These are phyloP conservation scores for Otus scops DNA, from an alignment of 2,797 vertebrate species.

Conservation along the genomic window DNA sequence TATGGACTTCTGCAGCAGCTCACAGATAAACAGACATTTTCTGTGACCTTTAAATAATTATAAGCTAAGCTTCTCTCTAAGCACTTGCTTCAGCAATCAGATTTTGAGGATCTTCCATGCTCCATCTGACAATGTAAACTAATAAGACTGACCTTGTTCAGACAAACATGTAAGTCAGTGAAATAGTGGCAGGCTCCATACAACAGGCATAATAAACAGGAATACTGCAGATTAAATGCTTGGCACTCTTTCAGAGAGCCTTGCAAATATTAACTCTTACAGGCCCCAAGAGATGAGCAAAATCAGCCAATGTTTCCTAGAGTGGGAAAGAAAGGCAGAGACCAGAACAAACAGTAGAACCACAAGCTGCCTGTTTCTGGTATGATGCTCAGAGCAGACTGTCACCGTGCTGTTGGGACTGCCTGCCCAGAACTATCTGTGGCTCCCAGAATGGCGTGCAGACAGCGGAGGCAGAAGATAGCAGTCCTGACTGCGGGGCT, in stretches of 20 bases:
- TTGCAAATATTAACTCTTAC: constrained; percentile 45
- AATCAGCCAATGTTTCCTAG: background rate
- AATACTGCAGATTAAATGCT: constrained; percentile 52
- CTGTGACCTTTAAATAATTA: constrained; percentile 49
- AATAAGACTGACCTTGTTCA: constrained; percentile 45
- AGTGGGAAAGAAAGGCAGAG: background rate
- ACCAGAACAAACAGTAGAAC: background rate
- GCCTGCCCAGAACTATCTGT: background rate
- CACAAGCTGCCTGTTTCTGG: background rate
- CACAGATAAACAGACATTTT: constrained; percentile 27
- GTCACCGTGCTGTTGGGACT: background rate
- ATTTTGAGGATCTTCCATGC: constrained; percentile 19
- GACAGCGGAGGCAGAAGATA: background rate
- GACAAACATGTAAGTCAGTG: background rate
- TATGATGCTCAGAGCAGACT: background rate
- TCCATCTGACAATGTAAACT: constrained; percentile 29
- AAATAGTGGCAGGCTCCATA: background rate
- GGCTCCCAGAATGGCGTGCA: background rate
- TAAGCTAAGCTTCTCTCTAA: background rate
- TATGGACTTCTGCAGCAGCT: constrained; percentile 27
- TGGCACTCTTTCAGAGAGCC: constrained; percentile 47
- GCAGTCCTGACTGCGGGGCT: background rate
- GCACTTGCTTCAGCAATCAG: constrained; percentile 20
- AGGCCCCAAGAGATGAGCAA: background rate
- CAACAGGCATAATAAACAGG: constrained; percentile 44